These are phyloP conservation scores for Caenorhabditis macrosperma DNA, from an alignment of 2,888 invertebrate genomes.

Conservation along the genomic window DNA sequence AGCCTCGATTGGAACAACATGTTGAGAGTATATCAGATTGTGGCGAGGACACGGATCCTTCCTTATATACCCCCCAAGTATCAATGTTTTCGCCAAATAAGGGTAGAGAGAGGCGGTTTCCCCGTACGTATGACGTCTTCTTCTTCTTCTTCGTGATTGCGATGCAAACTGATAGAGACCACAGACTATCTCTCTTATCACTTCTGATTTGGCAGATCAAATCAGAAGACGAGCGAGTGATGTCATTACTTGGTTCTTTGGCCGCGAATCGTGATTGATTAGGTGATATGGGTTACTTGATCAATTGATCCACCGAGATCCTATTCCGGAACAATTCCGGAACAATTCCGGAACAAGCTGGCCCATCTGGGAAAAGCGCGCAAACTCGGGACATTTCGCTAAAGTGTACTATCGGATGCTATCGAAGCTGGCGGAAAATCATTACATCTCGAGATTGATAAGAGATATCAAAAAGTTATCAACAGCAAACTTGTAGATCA, in stretches of 20 bases:
- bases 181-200: neutral
- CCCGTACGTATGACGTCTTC: too few relatives aligned
- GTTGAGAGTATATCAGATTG: constrained; percentile 5
- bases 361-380: too few relatives aligned
- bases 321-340: too few relatives aligned
- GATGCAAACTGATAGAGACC: neutral
- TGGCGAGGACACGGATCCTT: neutral
- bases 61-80: constrained; percentile 12
- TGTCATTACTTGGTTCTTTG: too few relatives aligned
- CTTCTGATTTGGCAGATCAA: neutral
- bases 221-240: neutral
- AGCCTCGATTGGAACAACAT: neutral
- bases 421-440: too few relatives aligned
- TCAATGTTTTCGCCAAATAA: constrained; percentile 40
- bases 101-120: too few relatives aligned
- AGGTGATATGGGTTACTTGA: constrained; percentile 6
- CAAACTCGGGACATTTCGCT: too few relatives aligned
- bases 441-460: too few relatives aligned
- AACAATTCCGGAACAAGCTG: too few relatives aligned
- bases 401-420: too few relatives aligned
- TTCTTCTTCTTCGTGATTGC: neutral
- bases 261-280: constrained; percentile 9
- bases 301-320: neutral
- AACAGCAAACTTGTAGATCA: too few relatives aligned
- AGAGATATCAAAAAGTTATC: too few relatives aligned